phyloP scores from a whole-genome alignment of 2,113 vertebrate genomes.

The Thunnus maccoyii region DNA sequence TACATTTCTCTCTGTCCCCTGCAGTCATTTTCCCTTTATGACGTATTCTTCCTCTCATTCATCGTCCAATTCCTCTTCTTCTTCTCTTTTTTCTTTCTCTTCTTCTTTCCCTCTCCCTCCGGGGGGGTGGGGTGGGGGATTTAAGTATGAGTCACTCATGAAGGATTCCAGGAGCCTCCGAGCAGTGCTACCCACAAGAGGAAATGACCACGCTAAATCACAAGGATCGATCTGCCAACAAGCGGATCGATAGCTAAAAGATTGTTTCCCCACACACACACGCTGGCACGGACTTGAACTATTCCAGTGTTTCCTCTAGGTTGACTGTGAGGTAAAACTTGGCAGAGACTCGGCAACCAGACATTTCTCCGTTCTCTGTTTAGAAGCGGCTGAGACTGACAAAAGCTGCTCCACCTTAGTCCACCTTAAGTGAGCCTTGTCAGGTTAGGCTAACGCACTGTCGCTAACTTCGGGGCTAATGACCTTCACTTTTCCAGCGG shows the following conservation, averaged over 20 bases:
- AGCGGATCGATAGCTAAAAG: slow-evolving; percentile 42
- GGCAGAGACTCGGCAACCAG: too few species aligned
- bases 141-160: slow-evolving; percentile 60
- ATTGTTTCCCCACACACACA: slow-evolving; percentile 48
- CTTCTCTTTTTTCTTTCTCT: not conserved
- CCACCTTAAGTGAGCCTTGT: too few species aligned
- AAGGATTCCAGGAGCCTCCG: slow-evolving; percentile 58
- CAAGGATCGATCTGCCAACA: slow-evolving; percentile 49
- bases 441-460: too few species aligned
- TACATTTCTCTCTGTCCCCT: slow-evolving; percentile 16
- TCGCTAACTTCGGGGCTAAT: too few species aligned
- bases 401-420: too few species aligned
- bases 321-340: too few species aligned
- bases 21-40: slow-evolving; percentile 36
- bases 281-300: not conserved
- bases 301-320: not conserved
- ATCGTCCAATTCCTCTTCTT: slow-evolving; percentile 20
- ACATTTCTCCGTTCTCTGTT: too few species aligned
- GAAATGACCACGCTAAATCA: slow-evolving; percentile 57
- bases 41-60: slow-evolving; percentile 47
- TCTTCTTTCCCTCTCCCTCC: not conserved
- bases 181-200: slow-evolving; percentile 30
- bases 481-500: too few species aligned
- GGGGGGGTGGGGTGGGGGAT: slow-evolving; percentile 4
- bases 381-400: too few species aligned